A percentile compares a stretch with the other conserved stretches of the same genome.
Evolutionary conservation across 2,888 invertebrate genomes (phyloP).

Genomic region (Drosophila histrio): DNA sequence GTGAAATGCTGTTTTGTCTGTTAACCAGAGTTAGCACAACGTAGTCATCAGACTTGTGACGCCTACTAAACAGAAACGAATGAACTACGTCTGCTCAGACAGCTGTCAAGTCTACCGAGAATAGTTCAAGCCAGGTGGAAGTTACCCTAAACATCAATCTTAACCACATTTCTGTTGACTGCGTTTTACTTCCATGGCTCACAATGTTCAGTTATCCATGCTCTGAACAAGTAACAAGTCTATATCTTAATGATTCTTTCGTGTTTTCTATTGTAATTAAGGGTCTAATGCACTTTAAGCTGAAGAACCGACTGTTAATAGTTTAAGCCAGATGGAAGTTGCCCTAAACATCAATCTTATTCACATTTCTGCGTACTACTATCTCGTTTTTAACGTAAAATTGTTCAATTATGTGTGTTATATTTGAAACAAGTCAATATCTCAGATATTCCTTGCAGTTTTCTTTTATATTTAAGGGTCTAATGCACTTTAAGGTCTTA

Average conservation of each 20-base stretch:
- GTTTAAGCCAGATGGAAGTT: background rate
- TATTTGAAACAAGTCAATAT: background rate
- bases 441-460: background rate
- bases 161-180: background rate
- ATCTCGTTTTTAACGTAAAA: background rate
- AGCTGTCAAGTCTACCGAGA: constrained; percentile 15
- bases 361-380: background rate
- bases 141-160: background rate
- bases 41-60: constrained; percentile 39
- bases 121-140: background rate
- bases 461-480: background rate
- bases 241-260: background rate
- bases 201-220: background rate
- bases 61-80: constrained; percentile 38
- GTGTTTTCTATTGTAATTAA: background rate
- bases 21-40: constrained; percentile 26
- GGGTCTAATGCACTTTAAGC: background rate
- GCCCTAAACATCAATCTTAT: background rate
- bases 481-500: background rate
- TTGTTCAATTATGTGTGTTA: background rate
- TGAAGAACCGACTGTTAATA: background rate
- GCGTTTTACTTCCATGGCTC: background rate
- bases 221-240: background rate
- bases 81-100: constrained; percentile 17
- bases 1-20: constrained; percentile 29